Evolutionary conservation across 92 coral and sea anemone species (phyloP).

Genomic region (Blastomussa wellsi): DNA sequence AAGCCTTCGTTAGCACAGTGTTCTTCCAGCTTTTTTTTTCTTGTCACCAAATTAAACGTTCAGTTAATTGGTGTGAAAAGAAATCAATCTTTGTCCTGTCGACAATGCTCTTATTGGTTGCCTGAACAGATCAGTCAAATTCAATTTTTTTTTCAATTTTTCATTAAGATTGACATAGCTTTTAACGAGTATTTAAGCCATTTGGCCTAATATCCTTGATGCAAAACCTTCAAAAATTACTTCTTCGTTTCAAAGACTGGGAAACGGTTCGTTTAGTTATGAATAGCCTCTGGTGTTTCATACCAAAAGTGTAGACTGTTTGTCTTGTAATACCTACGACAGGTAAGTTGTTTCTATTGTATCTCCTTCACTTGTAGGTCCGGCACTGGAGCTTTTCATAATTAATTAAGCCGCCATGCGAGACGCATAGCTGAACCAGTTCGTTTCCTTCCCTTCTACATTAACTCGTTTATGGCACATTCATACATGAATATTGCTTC

Average conservation of each 20-base stretch:
- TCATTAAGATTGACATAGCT: not conserved
- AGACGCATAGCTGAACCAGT: not conserved
- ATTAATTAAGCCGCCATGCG: not conserved
- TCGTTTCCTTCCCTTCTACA: not conserved
- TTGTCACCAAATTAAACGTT: not conserved
- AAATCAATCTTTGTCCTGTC: constrained; percentile 8
- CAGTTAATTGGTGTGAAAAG: constrained; percentile 22
- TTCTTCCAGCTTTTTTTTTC: not conserved
- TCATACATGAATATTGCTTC: not conserved
- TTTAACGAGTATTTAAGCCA: not conserved
- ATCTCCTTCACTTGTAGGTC: too few species aligned
- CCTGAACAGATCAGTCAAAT: not conserved
- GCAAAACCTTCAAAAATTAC: not conserved
- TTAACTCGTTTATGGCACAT: not conserved
- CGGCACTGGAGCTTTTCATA: not conserved
- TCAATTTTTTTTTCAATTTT: not conserved
- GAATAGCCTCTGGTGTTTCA: not conserved
- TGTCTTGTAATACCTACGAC: not conserved
- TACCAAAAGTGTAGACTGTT: not conserved
- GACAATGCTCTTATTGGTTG: constrained; percentile 22
- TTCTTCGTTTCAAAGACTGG: not conserved
- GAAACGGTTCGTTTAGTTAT: not conserved
- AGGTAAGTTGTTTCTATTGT: not conserved
- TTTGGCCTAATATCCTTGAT: not conserved
- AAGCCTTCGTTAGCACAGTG: not conserved